Evolutionary conservation across 1,140 invertebrate species (phyloP).

Genomic region (Bombus turneri): DNA sequence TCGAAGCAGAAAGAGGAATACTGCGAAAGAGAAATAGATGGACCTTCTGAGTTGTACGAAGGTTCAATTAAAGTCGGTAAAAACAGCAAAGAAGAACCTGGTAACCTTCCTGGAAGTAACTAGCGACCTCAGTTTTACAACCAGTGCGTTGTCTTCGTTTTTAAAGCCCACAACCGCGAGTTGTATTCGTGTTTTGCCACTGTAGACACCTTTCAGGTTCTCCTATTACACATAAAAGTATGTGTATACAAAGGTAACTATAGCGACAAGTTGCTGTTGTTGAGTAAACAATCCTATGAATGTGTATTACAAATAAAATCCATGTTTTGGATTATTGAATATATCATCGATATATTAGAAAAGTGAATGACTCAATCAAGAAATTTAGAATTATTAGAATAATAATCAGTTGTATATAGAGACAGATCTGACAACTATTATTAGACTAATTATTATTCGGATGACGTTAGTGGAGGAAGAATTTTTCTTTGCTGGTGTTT

Average conservation of each 20-base stretch:
- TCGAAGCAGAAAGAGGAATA: constrained; percentile 57
- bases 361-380: no score
- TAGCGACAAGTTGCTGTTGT: neutral
- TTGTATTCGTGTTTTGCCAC: constrained; percentile 7
- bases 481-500: no score
- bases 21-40: constrained; percentile 61
- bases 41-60: constrained; percentile 71
- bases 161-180: constrained; percentile 31
- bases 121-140: constrained; percentile 60
- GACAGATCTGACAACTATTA: no score
- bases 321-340: neutral
- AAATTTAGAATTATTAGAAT: no score
- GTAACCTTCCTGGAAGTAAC: constrained; percentile 62
- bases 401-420: no score
- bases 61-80: constrained; percentile 77
- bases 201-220: neutral
- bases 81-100: constrained; percentile 58
- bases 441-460: no score
- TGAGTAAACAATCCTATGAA: neutral
- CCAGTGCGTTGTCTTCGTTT: constrained; percentile 45
- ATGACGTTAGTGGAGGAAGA: no score
- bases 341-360: neutral
- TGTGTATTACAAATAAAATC: neutral
- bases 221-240: neutral
- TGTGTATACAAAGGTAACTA: neutral